Evolutionary conservation across 2,888 invertebrate genomes (phyloP).

Genomic region (Leptura quadrifasciata): DNA sequence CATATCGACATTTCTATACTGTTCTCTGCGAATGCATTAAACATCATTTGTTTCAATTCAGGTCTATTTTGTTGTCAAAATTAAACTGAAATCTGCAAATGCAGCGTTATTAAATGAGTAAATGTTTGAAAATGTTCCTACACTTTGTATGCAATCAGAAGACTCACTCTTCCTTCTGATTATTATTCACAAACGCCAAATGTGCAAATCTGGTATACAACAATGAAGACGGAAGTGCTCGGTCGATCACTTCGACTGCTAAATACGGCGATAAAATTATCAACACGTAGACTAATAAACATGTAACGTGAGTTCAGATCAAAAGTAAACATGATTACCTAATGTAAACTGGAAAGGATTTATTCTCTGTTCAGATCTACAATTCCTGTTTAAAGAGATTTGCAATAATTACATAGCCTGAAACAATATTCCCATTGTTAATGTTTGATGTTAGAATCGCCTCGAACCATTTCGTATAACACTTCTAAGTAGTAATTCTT

Average conservation of each 20-base stretch:
- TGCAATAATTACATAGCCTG: constrained; percentile 44
- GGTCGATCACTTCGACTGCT: constrained; percentile 29
- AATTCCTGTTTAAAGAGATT: constrained; percentile 46
- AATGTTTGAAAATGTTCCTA: not conserved
- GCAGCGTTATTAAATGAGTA: no score
- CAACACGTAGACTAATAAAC: constrained; percentile 51
- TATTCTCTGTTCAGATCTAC: constrained; percentile 41
- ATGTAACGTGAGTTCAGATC: constrained; percentile 49
- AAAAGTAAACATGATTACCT: constrained; percentile 52
- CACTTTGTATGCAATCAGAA: not conserved
- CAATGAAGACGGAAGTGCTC: constrained; percentile 13
- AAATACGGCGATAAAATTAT: constrained; percentile 31
- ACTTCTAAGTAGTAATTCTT: not conserved
- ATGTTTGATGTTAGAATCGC: constrained; percentile 31
- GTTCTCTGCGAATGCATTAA: not conserved
- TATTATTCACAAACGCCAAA: constrained; percentile 13
- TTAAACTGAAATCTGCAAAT: no score
- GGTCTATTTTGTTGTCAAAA: no score
- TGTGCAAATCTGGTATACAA: constrained; percentile 8
- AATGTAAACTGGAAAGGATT: constrained; percentile 52
- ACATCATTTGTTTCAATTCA: no score
- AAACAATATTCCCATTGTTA: constrained; percentile 39
- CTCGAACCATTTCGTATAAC: constrained; percentile 24
- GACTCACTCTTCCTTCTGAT: constrained; percentile 1
- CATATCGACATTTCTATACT: not conserved